Conservation (phyloP, 1,140 invertebrate genomes). For the Cotesia glomerata region DNA sequence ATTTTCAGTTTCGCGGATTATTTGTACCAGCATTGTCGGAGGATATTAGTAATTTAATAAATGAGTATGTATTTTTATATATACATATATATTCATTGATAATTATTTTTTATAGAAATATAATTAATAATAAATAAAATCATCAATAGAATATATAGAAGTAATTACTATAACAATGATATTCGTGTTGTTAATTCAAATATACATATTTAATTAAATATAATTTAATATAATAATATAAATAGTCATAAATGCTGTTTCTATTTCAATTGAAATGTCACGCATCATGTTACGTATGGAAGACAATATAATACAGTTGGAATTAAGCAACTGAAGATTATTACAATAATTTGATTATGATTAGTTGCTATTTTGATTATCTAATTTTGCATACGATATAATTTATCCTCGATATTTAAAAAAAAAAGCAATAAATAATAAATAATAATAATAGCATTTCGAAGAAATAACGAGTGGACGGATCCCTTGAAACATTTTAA, state of each 20-base stretch:
- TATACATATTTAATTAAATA: not conserved
- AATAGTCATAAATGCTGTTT: not conserved
- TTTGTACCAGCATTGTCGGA: slow-evolving; percentile 8
- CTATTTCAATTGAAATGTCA: not conserved
- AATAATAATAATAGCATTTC: not conserved
- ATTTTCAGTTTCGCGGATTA: slow-evolving; percentile 34
- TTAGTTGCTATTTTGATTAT: slow-evolving; percentile 1
- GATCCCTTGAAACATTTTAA: slow-evolving; percentile 14
- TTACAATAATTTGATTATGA: slow-evolving; percentile 3
- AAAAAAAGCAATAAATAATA: no score
- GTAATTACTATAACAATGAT: not conserved
- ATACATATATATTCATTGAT: not conserved
- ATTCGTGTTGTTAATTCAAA: not conserved
- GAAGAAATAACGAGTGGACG: slow-evolving; percentile 15
- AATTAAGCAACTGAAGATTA: slow-evolving; percentile 4
- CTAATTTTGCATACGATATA: not conserved
- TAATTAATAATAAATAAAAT: no score
- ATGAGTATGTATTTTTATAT: slow-evolving; percentile 38
- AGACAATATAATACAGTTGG: slow-evolving; percentile 9
- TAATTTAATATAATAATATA: not conserved
- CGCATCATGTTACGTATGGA: not conserved
- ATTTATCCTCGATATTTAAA: no score
- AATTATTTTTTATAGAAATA: no score
- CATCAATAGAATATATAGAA: no score
- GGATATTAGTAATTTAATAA: slow-evolving; percentile 29